Evolutionary conservation across 2,888 invertebrate genomes (phyloP), one percentile per base, ranked within the genome.

Genomic region (Drosophila kanekoi): DNA sequence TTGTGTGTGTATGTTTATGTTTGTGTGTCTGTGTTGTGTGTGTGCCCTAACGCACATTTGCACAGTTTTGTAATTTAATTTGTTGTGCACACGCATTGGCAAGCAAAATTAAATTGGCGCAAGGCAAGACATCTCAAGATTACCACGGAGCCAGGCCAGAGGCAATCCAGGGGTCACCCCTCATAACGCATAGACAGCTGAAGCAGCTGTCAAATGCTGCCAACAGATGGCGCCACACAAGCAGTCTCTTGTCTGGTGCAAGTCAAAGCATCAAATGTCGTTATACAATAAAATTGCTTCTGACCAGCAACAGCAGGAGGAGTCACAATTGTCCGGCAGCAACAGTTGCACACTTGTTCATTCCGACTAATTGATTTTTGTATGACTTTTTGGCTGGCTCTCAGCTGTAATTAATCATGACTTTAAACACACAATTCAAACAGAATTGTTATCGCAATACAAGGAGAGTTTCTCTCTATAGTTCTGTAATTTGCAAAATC

Each of bases 201-300:
- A 64, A 67, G 72, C 87, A 82, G 82, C 85, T 81, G 87, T 70
- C 85, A 76, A 53, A 63, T 69, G 69, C 63, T 64, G 69, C 56
- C 69, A 69, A 57, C 73, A 73, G 75, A 58, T 78, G 75, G 68
- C 63, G 52, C 41, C 54, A 23, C 63, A 28, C 16, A 16, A 43
- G 38, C 59, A 37, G 44, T 14, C 18, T 64, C 44, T 40, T 43
- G 38, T 52, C 53, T 51, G 57, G 44, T 59, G 68, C 73, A 56
- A 77, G 63, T 56, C 85, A 78, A 87, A 87, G 84, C 87, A 84
- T 75, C 28, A 87, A 81, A 87, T 81, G 82, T 69, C 67, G 81
- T 84, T 79, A 81, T 72, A 81, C 62, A 72, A 51, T 54, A 57
- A 54, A 61, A 66, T 74, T 77, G 77, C 35, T 35, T 32, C 16